Evolutionary conservation across 2,797 vertebrate genomes (phyloP).

Genomic region (Notolabrus celidotus): DNA sequence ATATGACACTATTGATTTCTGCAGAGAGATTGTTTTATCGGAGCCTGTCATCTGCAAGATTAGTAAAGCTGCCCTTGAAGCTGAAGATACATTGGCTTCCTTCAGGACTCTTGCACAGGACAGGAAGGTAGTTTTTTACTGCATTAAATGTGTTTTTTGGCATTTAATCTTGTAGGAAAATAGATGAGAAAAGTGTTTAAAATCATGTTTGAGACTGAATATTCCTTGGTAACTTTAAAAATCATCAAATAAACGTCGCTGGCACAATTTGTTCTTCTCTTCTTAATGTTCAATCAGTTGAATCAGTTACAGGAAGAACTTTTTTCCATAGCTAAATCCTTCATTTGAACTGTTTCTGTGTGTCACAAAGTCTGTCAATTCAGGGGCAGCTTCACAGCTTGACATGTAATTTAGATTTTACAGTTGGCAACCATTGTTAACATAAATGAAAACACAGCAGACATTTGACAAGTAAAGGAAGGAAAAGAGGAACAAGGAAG

Average conservation of each 20-base stretch:
- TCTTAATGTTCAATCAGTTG: no score
- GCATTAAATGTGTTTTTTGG: background rate
- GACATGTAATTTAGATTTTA: background rate
- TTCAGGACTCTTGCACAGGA: background rate
- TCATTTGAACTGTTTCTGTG: background rate
- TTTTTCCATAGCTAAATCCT: background rate
- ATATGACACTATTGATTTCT: conserved; percentile 13
- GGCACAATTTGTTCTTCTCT: background rate
- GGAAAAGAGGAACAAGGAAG: background rate
- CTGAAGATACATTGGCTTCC: background rate
- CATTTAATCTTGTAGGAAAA: background rate
- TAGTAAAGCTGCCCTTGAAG: conserved; percentile 2
- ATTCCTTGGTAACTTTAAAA: background rate
- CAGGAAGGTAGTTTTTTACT: background rate
- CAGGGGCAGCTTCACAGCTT: background rate
- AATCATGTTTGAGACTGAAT: background rate
- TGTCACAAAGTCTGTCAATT: background rate
- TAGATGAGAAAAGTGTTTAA: background rate
- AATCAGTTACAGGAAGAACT: background rate
- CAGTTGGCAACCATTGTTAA: background rate
- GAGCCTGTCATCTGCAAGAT: background rate
- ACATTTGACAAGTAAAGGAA: background rate
- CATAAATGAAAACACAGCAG: background rate
- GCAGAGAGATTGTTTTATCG: conserved; percentile 25
- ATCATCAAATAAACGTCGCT: background rate